Base-by-base conservation (phyloP, 2,797 vertebrate genomes). In the Nannoperca australis region DNA sequence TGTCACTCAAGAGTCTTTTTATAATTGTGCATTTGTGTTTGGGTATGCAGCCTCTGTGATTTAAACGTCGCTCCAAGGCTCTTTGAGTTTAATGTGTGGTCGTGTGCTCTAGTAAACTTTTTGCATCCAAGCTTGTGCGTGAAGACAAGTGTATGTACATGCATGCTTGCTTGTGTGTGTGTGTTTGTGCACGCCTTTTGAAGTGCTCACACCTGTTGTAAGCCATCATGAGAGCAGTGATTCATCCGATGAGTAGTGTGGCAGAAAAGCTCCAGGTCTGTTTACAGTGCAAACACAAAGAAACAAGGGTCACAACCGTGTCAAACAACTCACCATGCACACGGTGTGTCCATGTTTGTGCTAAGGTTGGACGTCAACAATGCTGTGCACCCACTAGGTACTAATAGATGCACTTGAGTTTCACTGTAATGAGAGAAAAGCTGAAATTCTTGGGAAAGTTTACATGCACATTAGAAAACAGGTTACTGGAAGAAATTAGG, bases 201-300 rank as follows among this genome's bases (percentile, higher is more conserved):
- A 92, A 88, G 90, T 85, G 62, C 42, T 61, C 84, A 80, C 93
- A 95, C 93, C 94, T 94, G 95, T 92, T 93, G 86, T 71, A 68
- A 73, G 67, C 60, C 75, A 53, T 85, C 85, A 82, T 30, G 68
- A 82, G 76, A 71, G 76, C 86, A 7, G 79, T 84, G 93, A 94
- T 79, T 92, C 82, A 85, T 51, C 51, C 47, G 42, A 69, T 60
- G 74, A 79, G 81, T 62, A 49, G 77, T 38, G 30, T 32, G 49
- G 73, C 54, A 63, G 79, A 70, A 81, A 74, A 64, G 68, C 73
- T 72, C 17, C 36, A 44, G 81, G 78, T 89, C 66, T 91, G 86
- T 91, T 93, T 90, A 88, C 85, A 70, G 72, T 77, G 49, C 74
- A 78, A 79, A 83, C 79, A 85, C 71, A 78, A 78, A 81, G 63